Base-by-base conservation (phyloP, 2,888 invertebrate genomes). In the Volucella bombylans region DNA sequence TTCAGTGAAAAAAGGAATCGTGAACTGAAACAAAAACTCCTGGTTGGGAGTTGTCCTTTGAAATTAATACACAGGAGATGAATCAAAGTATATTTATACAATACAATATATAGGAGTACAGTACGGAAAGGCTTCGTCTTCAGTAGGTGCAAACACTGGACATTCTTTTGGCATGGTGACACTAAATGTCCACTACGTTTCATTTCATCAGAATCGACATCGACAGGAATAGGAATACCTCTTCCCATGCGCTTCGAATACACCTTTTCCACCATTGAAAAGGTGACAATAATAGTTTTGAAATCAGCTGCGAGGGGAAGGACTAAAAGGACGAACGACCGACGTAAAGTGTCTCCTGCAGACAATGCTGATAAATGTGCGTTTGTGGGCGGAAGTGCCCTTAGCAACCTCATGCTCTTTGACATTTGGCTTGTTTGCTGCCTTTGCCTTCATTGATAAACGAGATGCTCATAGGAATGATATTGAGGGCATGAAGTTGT, bases 281-380 rank as follows among this genome's bases (percentile, higher is more conserved):
- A 79, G 65, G 72, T 79, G 79, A 72, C 65, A 79, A 59, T 72
- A 79, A 79, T 72, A 72, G 78, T 67, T 71, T 72, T 49, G 14
- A 79, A 71, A 79, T 79, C 61, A 79, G 72, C 72, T 67, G 65
- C 57, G 9, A 11, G 69, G 9, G 12, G 8, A 43, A 43, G 57
- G 4, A 41, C 39, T 41, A 43, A 52, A 49, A 39, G 31, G 31
- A 62, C 45, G 31, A 31, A 43, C 12, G 15, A 62, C 23, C 8
- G 31, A 23, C 11, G n/a, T 31, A 62, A 62, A 47, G 23, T 55
- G 57, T 57, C 31, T 14, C 12, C 6, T 12, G 12, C 47, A 57
- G 55, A 38, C 61, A 45, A 45, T 31, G 45, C 15, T 31, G 43
- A 67, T 54, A 39, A 41, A 67, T 52, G 0, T 31, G 6, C 6